Evolutionary conservation across 2,888 invertebrate species (phyloP).

Genomic region (Alsophila aescularia): DNA sequence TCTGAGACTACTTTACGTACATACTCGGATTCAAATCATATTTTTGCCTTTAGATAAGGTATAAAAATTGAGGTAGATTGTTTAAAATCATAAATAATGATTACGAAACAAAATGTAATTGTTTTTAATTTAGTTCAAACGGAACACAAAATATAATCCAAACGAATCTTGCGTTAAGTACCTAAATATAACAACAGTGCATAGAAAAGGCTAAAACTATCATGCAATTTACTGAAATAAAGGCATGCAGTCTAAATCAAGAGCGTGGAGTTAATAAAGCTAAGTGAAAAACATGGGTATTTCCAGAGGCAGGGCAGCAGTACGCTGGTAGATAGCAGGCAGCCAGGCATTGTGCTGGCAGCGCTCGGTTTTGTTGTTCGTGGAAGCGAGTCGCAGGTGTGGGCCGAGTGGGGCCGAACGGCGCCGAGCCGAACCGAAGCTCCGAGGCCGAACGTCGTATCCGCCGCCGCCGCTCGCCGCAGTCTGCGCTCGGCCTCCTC

Average conservation of each 20-base stretch:
- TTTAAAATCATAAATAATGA: background rate
- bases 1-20: constrained; percentile 1
- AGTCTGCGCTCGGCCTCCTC: constrained; percentile 80
- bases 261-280: constrained; percentile 34
- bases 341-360: constrained; percentile 60
- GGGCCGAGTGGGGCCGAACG: constrained; percentile 58
- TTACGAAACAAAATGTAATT: background rate
- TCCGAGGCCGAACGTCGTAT: constrained; percentile 52
- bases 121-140: background rate
- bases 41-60: too few relatives aligned
- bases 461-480: constrained; percentile 53
- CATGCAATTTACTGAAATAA: constrained; percentile 23
- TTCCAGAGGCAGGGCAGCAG: constrained; percentile 53
- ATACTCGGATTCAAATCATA: background rate
- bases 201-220: constrained; percentile 8
- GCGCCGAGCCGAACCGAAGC: constrained; percentile 52
- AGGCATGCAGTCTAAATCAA: constrained; percentile 26
- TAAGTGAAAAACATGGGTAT: constrained; percentile 51
- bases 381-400: constrained; percentile 80
- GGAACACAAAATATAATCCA: background rate
- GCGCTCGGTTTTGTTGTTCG: constrained; percentile 74
- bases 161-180: background rate
- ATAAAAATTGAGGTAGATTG: too few relatives aligned
- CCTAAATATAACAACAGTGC: background rate
- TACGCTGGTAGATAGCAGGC: constrained; percentile 51